Evolutionary conservation across 2,797 vertebrate genomes (phyloP).

Genomic region (Eutrigla gurnardus): DNA sequence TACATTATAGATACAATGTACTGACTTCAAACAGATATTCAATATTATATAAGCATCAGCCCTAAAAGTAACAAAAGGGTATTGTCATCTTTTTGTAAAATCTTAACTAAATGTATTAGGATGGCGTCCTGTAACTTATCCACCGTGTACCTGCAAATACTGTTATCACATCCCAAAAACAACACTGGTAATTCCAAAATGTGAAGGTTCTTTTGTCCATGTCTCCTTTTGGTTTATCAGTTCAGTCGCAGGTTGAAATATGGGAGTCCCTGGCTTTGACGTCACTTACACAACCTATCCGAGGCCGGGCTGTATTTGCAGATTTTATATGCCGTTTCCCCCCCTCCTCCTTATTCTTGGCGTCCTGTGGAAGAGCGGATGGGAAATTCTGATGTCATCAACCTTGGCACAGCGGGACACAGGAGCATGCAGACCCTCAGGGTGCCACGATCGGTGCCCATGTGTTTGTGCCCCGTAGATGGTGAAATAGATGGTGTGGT

Average conservation of each 20-base stretch:
- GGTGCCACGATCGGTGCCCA: slow-evolving; percentile 96
- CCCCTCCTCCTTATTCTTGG: slow-evolving; percentile 62
- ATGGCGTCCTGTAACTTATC: not conserved
- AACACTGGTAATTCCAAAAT: not conserved
- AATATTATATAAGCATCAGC: not conserved
- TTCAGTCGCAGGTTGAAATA: slow-evolving; percentile 30
- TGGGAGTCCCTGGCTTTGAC: slow-evolving; percentile 81
- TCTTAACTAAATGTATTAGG: not conserved
- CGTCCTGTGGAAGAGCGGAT: slow-evolving; percentile 92
- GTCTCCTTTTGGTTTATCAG: slow-evolving; percentile 20
- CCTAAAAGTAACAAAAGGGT: not conserved
- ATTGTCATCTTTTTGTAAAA: slow-evolving; percentile 10
- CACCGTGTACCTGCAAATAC: not conserved
- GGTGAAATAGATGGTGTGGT: slow-evolving; percentile 96
- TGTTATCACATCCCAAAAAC: not conserved
- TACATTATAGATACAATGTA: not conserved
- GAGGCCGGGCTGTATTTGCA: slow-evolving; percentile 61
- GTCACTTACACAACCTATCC: slow-evolving; percentile 71
- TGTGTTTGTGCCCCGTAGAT: slow-evolving; percentile 99
- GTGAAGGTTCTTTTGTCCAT: not conserved
- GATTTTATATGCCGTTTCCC: slow-evolving; percentile 34
- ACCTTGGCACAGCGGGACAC: slow-evolving; percentile 94
- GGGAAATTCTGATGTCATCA: slow-evolving; percentile 99
- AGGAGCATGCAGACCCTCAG: slow-evolving; percentile 90
- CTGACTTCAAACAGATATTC: not conserved